Base-by-base conservation (phyloP, 2,797 vertebrate genomes). In the Remorina albescens region DNA sequence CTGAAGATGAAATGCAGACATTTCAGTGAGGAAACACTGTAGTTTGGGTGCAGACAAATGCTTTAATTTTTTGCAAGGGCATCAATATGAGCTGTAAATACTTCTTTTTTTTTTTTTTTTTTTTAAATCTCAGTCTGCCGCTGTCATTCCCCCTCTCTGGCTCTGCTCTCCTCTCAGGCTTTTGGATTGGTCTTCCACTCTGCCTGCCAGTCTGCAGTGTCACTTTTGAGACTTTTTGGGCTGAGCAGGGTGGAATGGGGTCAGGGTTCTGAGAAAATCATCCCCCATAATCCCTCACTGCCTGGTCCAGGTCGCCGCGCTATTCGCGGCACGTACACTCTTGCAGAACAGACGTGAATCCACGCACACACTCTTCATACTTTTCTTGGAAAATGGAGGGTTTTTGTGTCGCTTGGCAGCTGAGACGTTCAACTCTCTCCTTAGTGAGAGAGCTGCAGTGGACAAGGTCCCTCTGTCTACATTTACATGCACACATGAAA, bases 201-300 rank as follows among this genome's bases (percentile, higher is more conserved):
- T 18, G 64, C 66, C 76, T 86, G 75, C 82, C 80, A 80, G 74
- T 77, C 71, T 77, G 67, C 56, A 46, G 47, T 80, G 66, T 36
- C 71, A 77, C 74, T 71, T 62, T 68, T 54, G 54, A 79, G 70
- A 63, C 57, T 42, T 80, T 67, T 81, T 85, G 79, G 87, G 90
- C 85, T 89, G 86, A 86, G 69, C 84, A 62, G 88, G 88, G 85
- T 89, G 54, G 65, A 81, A 90, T 89, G 90, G 87, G 89, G 89
- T 91, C 85, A 90, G 81, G 88, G 88, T 88, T 86, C 80, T 79
- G 61, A 74, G 69, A 78, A 82, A 75, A 39, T 55, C 78, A 30
- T 82, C 76, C 86, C 79, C 79, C 81, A 81, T 86, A 86, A 88
- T 90, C 76, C 74, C 67, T 76, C 37, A 5, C 74, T 70, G 80